Conservation (phyloP, 2,113 vertebrate genomes). For the Odobenus rosmarus region DNA sequence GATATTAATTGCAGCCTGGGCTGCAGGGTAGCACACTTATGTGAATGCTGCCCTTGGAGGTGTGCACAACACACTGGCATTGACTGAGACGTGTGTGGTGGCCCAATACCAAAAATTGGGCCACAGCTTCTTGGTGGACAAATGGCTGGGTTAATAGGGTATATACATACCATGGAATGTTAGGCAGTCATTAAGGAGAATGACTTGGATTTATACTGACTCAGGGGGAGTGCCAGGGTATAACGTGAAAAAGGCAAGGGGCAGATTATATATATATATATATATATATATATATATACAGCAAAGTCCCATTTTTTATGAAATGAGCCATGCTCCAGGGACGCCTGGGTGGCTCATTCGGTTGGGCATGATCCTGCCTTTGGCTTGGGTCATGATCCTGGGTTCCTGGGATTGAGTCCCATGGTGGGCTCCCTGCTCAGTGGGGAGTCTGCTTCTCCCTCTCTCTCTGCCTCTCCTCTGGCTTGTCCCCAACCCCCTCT, state of each 20-base stretch:
- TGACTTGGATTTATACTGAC: neutral
- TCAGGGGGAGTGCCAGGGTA: neutral
- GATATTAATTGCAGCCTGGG: neutral
- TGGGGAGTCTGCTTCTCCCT: too few species aligned
- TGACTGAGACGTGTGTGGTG: neutral
- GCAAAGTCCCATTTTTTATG: neutral
- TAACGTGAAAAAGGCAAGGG: neutral
- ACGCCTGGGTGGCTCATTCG: too few species aligned
- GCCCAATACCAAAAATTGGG: neutral
- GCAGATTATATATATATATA: neutral
- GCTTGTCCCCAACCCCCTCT: too few species aligned
- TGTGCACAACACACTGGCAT: rapidly evolving
- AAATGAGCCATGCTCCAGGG: neutral
- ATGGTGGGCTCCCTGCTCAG: too few species aligned
- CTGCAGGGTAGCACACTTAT: neutral
- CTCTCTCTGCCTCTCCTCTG: too few species aligned
- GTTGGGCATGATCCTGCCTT: too few species aligned
- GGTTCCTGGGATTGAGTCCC: too few species aligned
- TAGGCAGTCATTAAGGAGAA: neutral
- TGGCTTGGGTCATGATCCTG: too few species aligned
- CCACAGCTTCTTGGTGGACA: neutral
- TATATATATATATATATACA: neutral
- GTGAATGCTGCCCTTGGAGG: neutral
- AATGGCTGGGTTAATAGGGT: neutral
- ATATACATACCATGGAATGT: neutral